phyloP scores from a whole-genome alignment of 2,113 vertebrate genomes.

The Numida meleagris region DNA sequence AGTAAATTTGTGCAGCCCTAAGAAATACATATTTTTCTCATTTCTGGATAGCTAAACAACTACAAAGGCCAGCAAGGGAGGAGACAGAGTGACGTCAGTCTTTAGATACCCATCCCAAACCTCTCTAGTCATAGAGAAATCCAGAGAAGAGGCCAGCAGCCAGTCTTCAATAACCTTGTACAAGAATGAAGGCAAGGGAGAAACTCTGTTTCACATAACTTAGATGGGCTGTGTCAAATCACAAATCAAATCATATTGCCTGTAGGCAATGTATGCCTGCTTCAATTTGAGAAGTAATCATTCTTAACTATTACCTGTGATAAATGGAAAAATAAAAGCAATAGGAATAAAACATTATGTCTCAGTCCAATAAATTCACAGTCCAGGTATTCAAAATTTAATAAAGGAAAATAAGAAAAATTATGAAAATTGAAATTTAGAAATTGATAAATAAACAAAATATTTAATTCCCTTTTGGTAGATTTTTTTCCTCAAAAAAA shows the following conservation, averaged over 20 bases:
- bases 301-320: neutral
- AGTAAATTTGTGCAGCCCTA: neutral
- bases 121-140: neutral
- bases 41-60: neutral
- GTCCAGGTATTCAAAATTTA: neutral
- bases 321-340: neutral
- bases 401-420: neutral
- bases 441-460: neutral
- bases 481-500: no score
- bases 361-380: neutral
- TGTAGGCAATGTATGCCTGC: neutral
- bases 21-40: neutral
- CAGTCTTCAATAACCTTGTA: neutral
- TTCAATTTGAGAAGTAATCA: neutral
- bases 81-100: neutral
- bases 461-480: neutral
- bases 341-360: neutral
- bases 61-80: neutral
- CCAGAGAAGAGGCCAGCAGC: neutral
- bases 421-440: neutral
- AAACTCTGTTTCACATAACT: neutral
- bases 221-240: neutral
- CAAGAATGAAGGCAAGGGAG: neutral
- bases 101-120: neutral
- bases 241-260: rapidly evolving